Evolutionary conservation across 2,797 vertebrate genomes (phyloP), one percentile per base, ranked within the genome.

Genomic region (Carduelis carduelis): DNA sequence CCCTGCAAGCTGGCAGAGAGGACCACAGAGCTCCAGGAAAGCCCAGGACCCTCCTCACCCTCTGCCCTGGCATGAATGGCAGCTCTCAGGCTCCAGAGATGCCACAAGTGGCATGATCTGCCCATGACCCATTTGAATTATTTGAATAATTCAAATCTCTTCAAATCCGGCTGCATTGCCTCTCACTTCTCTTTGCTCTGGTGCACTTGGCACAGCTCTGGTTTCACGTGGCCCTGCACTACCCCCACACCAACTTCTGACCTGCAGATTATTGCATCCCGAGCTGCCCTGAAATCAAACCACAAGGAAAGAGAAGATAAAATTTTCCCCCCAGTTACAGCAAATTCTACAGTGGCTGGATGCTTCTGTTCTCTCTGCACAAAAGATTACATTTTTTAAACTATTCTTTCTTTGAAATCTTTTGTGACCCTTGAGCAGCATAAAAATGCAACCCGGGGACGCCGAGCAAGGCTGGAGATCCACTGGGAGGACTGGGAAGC

Each of bases 391-490:
- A 12, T n/a, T 63, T 81, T 76, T 32, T 0, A 11, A 91, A 92
- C 90, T 90, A 93, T 85, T 92, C 92, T 91, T 81, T 90, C 83
- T 83, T 83, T 66, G 57, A 92, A 96, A 84, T 93, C 75, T 93
- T 94, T 61, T 87, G 86, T 83, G 93, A 90, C 78, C 88, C 69
- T 43, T 2, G 21, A 97, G 81, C 75, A 52, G 44, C 26, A 90
- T 79, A 74, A 90, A 95, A 92, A 93, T 60, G 32, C 83, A 92
- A 50, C 66, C 35, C 11, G 1, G 93, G 77, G 83, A 66, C 0
- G 0, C 63, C 1, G 1, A 87, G 76, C 68, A 10, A 90, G 92
- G 92, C 90, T 92, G 12, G 22, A 14, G 21, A 70, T 43, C 79
- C 41, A 3, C 21, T 1, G 12, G 71, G 88, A 90, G 70, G 41